Base-by-base conservation (phyloP, 37 sponge, comb jelly and placozoan species). In the Ephydatia muelleri region DNA sequence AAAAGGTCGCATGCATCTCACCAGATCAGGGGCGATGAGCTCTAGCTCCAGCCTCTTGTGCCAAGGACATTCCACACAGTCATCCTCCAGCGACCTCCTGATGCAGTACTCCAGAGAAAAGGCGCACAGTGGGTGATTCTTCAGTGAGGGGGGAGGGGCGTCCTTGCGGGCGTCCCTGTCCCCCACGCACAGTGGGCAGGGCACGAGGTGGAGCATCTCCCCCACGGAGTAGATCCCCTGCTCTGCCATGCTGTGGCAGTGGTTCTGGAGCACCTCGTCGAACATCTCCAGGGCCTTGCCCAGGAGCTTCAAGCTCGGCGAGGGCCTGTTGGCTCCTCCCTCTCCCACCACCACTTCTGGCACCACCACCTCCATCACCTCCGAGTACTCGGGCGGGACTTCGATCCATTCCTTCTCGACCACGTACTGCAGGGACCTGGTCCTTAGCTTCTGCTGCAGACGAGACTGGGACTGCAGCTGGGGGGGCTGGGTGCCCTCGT, bases 221-320 rank as follows among this genome's bases (percentile, higher is more conserved):
- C 38, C 68, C 1, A 82, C 14, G 25, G 86, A 74, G 66, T 85
- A 90, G 34, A 90, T 85, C 8, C 90, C 90, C 30, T 80, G 39
- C 23, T 37, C 71, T 3, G 82, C 77, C 35, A 90, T 68, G 29
- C 70, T 77, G 64, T 90, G 86, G 67, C 86, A 90, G 82, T 90
- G 90, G 70, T 75, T 85, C 80, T 90, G 85, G n/a, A 90, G 65
- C 8, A 90, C 85, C 39, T 90, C 90, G 26, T 90, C 90, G 25
- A 90, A 23, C 27, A 79, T 79, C 80, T 79, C 80, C 14, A 79
- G 80, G 28, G 80, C 80, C 64, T 79, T 79, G 33, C 82, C 82
- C 19, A 90, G 72, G 16, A 90, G 81, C 67, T 72, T 73, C 14
- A 79, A 64, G 75, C 82, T 75, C 73, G 76, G 14, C 0, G 85